Conservation (phyloP, 2,113 vertebrate genomes). For the Motacilla alba region DNA sequence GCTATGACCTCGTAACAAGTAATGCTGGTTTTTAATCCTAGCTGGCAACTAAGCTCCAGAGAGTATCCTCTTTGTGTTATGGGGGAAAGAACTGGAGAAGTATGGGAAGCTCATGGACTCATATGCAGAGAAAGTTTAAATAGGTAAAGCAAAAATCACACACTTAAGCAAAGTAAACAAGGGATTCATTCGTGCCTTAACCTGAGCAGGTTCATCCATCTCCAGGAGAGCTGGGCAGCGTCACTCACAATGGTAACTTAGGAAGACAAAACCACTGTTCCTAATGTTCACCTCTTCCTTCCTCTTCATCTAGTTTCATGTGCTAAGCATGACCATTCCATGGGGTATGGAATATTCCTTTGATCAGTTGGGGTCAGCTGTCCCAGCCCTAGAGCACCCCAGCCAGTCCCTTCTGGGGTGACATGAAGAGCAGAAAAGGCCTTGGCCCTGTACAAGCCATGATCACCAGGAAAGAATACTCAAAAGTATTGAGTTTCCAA, state of each 20-base stretch:
- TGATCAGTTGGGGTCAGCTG: background rate
- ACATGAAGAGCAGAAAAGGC: background rate
- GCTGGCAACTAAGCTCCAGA: background rate
- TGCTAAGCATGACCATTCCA: background rate
- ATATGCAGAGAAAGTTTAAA: background rate
- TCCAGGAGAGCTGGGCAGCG: background rate
- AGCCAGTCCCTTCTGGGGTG: accelerated
- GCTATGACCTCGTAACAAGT: background rate
- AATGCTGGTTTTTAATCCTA: background rate
- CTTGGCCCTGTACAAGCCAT: background rate
- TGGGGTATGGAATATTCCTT: background rate
- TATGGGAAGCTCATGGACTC: background rate
- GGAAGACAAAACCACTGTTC: background rate
- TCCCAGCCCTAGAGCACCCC: background rate
- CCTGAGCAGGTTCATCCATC: background rate
- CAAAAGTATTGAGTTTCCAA: background rate
- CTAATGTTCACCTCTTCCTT: background rate
- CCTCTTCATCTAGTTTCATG: background rate
- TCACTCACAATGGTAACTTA: accelerated
- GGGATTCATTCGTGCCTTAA: background rate
- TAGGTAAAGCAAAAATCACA: background rate
- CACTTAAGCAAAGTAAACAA: background rate
- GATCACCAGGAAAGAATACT: background rate
- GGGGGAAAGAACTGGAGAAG: background rate
- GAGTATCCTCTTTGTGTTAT: background rate